phyloP scores from a whole-genome alignment of 1,140 invertebrate species.

The Anthonomus grandis region DNA sequence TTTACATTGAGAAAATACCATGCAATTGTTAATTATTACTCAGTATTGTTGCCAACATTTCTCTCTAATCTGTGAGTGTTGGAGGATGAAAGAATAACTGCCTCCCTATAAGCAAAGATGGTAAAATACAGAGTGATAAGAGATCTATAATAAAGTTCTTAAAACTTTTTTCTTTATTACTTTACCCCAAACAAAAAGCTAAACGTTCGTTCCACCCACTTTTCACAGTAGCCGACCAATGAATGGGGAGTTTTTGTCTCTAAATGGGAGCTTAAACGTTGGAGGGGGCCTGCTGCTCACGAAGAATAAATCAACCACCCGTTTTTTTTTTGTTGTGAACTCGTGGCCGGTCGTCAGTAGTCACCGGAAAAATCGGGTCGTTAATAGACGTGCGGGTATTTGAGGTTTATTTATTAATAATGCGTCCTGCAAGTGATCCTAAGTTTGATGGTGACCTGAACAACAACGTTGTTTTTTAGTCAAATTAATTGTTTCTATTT shows the following conservation, averaged over 20 bases:
- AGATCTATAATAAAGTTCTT: too few relatives aligned
- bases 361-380: conserved; percentile 8
- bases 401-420: too few relatives aligned
- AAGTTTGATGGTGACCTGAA: not conserved
- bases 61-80: not conserved
- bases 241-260: conserved; percentile 23
- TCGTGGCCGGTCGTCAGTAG: too few relatives aligned
- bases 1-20: too few relatives aligned
- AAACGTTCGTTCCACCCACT: conserved; percentile 10
- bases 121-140: too few relatives aligned
- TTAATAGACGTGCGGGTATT: too few relatives aligned
- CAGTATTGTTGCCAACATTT: too few relatives aligned
- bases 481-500: not conserved
- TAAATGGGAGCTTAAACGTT: conserved; percentile 24
- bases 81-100: too few relatives aligned
- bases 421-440: not conserved
- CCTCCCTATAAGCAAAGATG: too few relatives aligned
- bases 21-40: too few relatives aligned
- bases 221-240: conserved; percentile 24
- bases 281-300: conserved; percentile 25
- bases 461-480: not conserved
- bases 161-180: too few relatives aligned
- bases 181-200: not conserved
- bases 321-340: conserved; percentile 5
- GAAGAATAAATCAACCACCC: conserved; percentile 27